phyloP scores from a whole-genome alignment of 92 coral and sea anemone species.

The Phenganax stokvisi region DNA sequence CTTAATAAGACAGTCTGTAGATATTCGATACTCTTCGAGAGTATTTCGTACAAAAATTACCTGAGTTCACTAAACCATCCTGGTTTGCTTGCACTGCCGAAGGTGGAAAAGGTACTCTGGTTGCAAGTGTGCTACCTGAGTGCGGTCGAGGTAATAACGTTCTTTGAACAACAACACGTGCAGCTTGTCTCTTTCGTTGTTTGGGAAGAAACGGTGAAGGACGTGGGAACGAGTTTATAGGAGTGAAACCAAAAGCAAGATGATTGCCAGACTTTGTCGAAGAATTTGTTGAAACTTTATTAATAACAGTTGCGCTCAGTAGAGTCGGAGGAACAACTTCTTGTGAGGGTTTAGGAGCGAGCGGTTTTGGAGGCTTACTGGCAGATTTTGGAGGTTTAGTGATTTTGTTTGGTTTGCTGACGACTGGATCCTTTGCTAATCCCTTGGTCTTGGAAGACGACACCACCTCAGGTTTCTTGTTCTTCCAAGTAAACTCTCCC shows the following conservation, averaged over 20 bases:
- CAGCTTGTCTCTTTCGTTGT: slow-evolving; percentile 52
- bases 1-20: too few relatives aligned
- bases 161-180: slow-evolving; percentile 62
- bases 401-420: slow-evolving; percentile 41
- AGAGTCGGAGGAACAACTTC: slow-evolving; percentile 31
- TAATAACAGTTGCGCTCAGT: slow-evolving; percentile 36
- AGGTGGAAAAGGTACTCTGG: slow-evolving; percentile 78
- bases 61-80: slow-evolving; percentile 2
- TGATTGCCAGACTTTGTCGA: slow-evolving; percentile 43
- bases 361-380: slow-evolving; percentile 45
- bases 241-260: slow-evolving; percentile 33
- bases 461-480: slow-evolving; percentile 24
- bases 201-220: slow-evolving; percentile 33
- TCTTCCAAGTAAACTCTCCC: slow-evolving; percentile 49
- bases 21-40: too few relatives aligned
- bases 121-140: slow-evolving; percentile 49
- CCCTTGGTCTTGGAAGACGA: slow-evolving; percentile 26
- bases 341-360: slow-evolving; percentile 57
- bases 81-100: slow-evolving; percentile 44
- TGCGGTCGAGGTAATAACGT: slow-evolving; percentile 82
- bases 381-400: slow-evolving; percentile 32
- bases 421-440: slow-evolving; percentile 30
- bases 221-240: slow-evolving; percentile 18
- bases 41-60: neutral
- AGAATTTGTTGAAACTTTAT: slow-evolving; percentile 16